A percentile compares a stretch with the other conserved stretches of the same genome.
Evolutionary conservation across 2,797 vertebrate genomes (phyloP).

Genomic region (Danio kyathit): DNA sequence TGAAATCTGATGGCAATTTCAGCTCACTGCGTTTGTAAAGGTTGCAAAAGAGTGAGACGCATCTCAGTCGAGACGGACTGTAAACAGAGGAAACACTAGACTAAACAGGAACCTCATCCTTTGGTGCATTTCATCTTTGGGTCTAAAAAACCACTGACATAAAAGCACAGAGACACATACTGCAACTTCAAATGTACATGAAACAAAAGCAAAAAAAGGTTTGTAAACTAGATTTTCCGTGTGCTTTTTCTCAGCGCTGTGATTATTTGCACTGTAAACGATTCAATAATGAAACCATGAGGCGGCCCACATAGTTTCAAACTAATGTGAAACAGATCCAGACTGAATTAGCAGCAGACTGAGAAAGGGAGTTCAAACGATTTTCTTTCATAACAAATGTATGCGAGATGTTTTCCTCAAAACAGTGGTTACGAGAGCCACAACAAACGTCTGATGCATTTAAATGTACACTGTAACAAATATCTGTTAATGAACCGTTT

Average conservation of each 20-base stretch:
- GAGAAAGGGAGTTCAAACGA: constrained; percentile 18
- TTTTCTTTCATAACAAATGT: constrained; percentile 23
- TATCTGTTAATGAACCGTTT: too few relatives aligned
- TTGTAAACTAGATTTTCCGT: constrained; percentile 6
- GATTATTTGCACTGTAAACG: constrained; percentile 27
- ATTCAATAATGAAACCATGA: constrained; percentile 25
- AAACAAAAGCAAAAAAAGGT: not conserved
- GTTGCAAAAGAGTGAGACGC: not conserved
- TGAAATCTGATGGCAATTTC: constrained; percentile 12
- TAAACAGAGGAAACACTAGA: constrained; percentile 51
- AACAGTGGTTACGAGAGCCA: not conserved
- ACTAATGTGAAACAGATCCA: constrained; percentile 51
- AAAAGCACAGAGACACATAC: constrained; percentile 11
- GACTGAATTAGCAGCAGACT: constrained; percentile 20
- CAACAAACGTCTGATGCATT: constrained; percentile 15
- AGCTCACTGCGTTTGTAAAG: not conserved
- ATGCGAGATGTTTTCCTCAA: constrained; percentile 35
- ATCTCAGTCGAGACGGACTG: constrained; percentile 1
- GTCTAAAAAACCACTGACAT: constrained; percentile 17
- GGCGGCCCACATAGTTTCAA: constrained; percentile 30
- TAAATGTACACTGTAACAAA: not conserved
- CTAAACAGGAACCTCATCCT: constrained; percentile 60
- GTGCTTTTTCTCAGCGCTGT: constrained; percentile 1
- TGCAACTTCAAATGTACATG: not conserved
- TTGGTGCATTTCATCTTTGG: not conserved